Base-by-base conservation (phyloP, 2,797 vertebrate genomes). In the Ataeniobius toweri region DNA sequence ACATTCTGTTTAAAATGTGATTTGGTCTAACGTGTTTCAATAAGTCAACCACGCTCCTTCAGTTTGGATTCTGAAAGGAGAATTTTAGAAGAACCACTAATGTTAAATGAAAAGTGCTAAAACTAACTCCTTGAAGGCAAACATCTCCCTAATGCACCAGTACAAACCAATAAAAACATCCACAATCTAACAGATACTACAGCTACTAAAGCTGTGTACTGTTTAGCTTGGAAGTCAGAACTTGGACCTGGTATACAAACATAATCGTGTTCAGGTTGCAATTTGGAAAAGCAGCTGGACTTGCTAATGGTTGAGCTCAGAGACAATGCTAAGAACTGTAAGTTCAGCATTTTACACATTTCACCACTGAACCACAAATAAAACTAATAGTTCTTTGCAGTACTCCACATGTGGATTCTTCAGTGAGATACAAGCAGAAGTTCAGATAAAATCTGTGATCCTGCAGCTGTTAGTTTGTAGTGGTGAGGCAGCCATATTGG, bases 1-100 rank as follows among this genome's bases (percentile, higher is more conserved):
- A 12, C 46, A 51, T 36, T 59, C 44, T 46, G 75, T 46, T 70
- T 77, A 67, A 50, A 53, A 18, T 61, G 28, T 58, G 46, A 67
- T 55, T 75, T 26, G 24, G 48, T n/a, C 55, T 6, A 3, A 58
- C 5, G 24, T 28, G 53, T 73, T 50, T 22, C 6, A 83, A 76
- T 69, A 44, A 58, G 5, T 69, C 31, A 76, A 26, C 67, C 65
- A 46, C 28, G 28, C 3, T 46, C 44, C 56, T 73, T 53, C 7
- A 36, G 75, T 41, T 55, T 71, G 72, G 1, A 50, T 78, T 56
- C 51, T 53, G 41, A 59, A 73, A 74, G 9, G 71, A 67, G 67
- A 16, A 3, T 69, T 59, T 28, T 58, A 41, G 28, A 31, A 69
- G 31, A 13, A 55, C 28, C 20, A 69, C 55, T 31, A 44, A 61